These are phyloP conservation scores for Sinonovacula constricta DNA, from an alignment of 1,140 invertebrate genomes.

Conservation along the genomic window DNA sequence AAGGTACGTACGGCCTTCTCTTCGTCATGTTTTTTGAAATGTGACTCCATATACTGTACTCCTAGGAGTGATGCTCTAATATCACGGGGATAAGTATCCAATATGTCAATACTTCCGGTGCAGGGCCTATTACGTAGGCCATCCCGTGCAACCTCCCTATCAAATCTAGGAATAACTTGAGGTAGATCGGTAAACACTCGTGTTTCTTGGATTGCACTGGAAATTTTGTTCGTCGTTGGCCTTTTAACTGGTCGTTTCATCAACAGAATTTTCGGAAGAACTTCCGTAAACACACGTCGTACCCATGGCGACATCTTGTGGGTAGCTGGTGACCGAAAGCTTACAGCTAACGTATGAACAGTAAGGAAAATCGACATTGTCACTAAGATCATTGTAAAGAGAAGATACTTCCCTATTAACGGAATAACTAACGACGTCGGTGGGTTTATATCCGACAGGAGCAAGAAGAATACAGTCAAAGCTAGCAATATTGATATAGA, in stretches of 20 bases:
- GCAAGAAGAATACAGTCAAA: conserved; percentile 99
- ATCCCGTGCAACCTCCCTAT: too few relatives aligned
- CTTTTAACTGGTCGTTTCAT: conserved; percentile 74
- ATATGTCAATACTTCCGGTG: too few relatives aligned
- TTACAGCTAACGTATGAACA: conserved; percentile 97
- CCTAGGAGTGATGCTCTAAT: too few relatives aligned
- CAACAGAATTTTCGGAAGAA: conserved; percentile 85
- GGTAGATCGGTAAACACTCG: too few relatives aligned
- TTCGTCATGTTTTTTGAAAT: too few relatives aligned
- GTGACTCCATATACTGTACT: too few relatives aligned
- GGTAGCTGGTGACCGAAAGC: conserved; percentile 96
- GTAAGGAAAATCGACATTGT: conserved; percentile 98
- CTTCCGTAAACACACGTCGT: conserved; percentile 92
- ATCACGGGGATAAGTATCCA: too few relatives aligned
- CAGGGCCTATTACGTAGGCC: too few relatives aligned
- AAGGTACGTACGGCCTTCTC: too few relatives aligned
- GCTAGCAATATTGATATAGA: conserved; percentile 99
- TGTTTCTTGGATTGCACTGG: too few relatives aligned
- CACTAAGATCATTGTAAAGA: conserved; percentile 99
- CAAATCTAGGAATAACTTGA: too few relatives aligned
- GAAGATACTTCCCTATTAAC: conserved; percentile 97
- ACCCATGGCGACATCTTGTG: conserved; percentile 97
- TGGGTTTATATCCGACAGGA: conserved; percentile 98
- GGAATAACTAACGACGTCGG: conserved; percentile 98
- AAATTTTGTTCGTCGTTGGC: too few relatives aligned